These are phyloP conservation scores for Actias luna DNA, from an alignment of 2,888 invertebrate genomes.

Conservation along the genomic window DNA sequence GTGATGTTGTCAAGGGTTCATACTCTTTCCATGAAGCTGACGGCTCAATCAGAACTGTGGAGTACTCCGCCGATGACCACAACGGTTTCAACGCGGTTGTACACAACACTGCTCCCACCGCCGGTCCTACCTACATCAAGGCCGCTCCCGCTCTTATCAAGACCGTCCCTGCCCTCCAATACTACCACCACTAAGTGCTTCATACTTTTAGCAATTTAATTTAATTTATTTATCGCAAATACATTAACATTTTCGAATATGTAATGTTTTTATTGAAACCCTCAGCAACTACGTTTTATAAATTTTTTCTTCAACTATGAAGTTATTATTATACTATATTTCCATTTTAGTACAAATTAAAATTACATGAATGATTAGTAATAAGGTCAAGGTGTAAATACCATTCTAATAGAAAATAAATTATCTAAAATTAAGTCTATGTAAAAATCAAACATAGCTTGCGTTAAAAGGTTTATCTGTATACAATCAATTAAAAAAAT, in stretches of 20 bases:
- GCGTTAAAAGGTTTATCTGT: too few relatives aligned
- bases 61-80: constrained; percentile 72
- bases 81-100: constrained; percentile 64
- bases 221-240: constrained; percentile 30
- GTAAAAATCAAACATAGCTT: too few relatives aligned
- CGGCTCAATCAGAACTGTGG: constrained; percentile 72
- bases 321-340: background rate
- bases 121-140: constrained; percentile 30
- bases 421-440: too few relatives aligned
- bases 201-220: constrained; percentile 7
- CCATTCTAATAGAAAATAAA: too few relatives aligned
- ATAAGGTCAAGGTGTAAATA: too few relatives aligned
- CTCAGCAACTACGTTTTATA: background rate
- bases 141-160: constrained; percentile 24
- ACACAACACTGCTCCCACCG: constrained; percentile 51
- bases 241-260: constrained; percentile 12
- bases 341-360: background rate
- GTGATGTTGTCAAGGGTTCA: constrained; percentile 72
- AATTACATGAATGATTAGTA: too few relatives aligned
- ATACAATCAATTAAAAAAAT: too few relatives aligned
- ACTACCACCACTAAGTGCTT: constrained; percentile 44
- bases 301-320: background rate
- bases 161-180: constrained; percentile 37
- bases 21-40: constrained; percentile 75
- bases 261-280: background rate